phyloP scores from a whole-genome alignment of 2,888 invertebrate genomes.

The Lapara coniferarum region DNA sequence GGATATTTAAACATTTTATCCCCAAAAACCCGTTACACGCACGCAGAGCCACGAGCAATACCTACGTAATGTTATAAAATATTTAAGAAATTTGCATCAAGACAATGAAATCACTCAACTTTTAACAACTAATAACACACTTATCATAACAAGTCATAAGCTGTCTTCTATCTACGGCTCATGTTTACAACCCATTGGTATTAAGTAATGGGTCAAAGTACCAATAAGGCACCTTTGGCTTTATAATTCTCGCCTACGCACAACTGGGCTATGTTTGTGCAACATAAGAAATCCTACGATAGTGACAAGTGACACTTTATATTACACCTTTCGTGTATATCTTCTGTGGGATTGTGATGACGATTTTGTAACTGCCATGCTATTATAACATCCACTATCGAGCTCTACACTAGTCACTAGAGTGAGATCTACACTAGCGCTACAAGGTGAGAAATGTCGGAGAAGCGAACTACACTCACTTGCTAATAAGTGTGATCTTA shows the following conservation, averaged over 20 bases:
- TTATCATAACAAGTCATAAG: not conserved
- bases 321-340: conserved; percentile 3
- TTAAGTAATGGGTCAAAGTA: conserved; percentile 42
- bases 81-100: not conserved
- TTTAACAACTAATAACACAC: not conserved
- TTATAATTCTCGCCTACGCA: conserved; percentile 40
- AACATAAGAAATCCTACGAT: conserved; percentile 29
- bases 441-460: no score
- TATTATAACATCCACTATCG: not conserved
- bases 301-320: conserved; percentile 16
- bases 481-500: no score
- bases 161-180: conserved; percentile 33
- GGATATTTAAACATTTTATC: no score
- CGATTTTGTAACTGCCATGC: not conserved
- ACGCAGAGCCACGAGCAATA: no score
- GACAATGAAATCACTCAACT: not conserved
- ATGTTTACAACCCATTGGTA: conserved; percentile 34
- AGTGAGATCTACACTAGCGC: no score
- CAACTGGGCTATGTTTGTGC: conserved; percentile 38
- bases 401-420: no score
- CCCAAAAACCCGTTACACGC: no score
- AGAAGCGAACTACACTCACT: no score
- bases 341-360: not conserved
- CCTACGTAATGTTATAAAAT: no score
- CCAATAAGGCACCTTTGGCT: conserved; percentile 35